Evolutionary conservation across 2,888 invertebrate species (phyloP), one percentile per base, ranked within the genome.

Genomic region (Octodonta nipae): DNA sequence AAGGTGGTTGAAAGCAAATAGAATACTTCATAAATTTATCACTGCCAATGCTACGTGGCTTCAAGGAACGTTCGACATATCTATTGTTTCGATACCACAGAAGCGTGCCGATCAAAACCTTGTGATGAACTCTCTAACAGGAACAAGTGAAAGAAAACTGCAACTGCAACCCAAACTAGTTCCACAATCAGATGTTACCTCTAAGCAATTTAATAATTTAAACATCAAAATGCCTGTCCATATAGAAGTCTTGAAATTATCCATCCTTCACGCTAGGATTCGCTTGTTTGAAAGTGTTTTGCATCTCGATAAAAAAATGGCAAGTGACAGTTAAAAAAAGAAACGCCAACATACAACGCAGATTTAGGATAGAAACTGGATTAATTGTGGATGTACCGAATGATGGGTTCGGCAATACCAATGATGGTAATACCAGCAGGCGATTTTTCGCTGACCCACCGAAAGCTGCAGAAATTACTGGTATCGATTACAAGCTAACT

Each of bases 361-460:
- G 28, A 12, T 48, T 47, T 37, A 26, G 26, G 31, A 13, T 25
- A 10, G 30, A 38, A 32, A 34, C 42, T 28, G 35, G 35, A 22
- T 22, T 33, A n/a, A 17, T 28, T 5, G 40, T 46, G 5, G 48
- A 50, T 31, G 24, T 39, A 13, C 47, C 50, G 4, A 51, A 50
- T 33, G 33, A 41, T 10, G 41, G 36, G 4, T 44, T 34, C 29
- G 49, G 47, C 2, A 50, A 38, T 24, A 44, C 38, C 7, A 50
- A 51, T 38, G 47, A 47, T 27, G 46, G 48, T 1, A 49, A 51
- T 20, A 47, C 47, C 3, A 43, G 42, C 16, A 34, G 47, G 20
- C 34, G 42, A 27, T 51, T 51, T 38, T 49, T 51, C 30, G 35
- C 15, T 7, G 36, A 48, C 29, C 35, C 42, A 3, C 12, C 35